Evolutionary conservation across 2,113 vertebrate genomes (phyloP), one percentile per base, ranked within the genome.

Genomic region (Percina caprodes): DNA sequence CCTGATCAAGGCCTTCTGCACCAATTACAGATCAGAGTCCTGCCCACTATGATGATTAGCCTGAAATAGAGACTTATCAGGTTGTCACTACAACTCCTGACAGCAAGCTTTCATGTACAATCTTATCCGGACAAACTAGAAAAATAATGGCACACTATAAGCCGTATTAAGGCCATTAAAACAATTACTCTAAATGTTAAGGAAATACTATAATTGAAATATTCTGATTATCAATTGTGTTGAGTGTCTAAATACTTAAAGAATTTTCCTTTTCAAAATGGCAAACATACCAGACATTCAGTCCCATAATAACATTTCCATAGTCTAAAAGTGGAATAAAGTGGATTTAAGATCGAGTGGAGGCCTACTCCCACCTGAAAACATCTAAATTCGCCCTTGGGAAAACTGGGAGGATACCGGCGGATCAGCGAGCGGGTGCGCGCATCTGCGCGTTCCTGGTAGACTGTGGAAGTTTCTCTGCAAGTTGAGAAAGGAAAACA

Each of bases 1-100:
- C 39, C 68, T 74, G 89, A 94, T 94, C 91, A 94, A 94, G 89
- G 86, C 74, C 74, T 65, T 95, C 88, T 79, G 67, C 93, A 86
- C 89, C 86, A 86, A 74, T 80, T 56, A 68, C 71, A 84, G 66
- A 89, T 92, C 84, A 87, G 78, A 90, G 69, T 54, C 61, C 66
- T 65, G 46, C 75, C 48, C 33, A 51, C 69, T 24, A 16, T 72
- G 89, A 91, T 91, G 88, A 94, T 88, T 83, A 79, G 68, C 26
- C 69, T 83, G 82, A 91, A 90, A 91, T 3, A 33, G 68, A 88
- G 52, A 79, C 74, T 78, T 83, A 74, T 82, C 82, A 85, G 8
- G 42, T 70, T 87, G 69, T 77, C 61, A 60, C 39, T 54, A 33
- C 6, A 74, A 67, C 45, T 62, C 51, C 65, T 83, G 79, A 70